These are phyloP conservation scores for Diaperis boleti DNA, from an alignment of 2,888 invertebrate species.

Conservation along the genomic window DNA sequence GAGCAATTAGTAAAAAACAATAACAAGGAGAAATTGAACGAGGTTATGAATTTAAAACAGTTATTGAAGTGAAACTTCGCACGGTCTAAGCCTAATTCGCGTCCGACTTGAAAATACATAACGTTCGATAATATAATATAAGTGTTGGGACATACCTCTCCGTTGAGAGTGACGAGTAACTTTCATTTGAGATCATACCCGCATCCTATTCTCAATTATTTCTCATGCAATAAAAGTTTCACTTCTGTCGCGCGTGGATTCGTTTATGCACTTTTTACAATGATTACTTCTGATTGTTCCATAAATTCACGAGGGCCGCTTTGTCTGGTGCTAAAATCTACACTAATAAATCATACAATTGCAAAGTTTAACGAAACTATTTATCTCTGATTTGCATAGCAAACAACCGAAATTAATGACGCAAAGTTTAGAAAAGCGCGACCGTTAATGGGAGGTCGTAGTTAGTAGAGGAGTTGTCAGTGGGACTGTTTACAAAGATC, in stretches of 20 bases:
- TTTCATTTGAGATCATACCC: no score
- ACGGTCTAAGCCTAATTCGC: no score
- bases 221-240: neutral
- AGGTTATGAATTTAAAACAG: no score
- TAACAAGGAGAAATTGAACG: no score
- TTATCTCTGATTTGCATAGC: conserved; percentile 42
- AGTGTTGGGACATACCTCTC: no score
- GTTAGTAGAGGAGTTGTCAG: conserved; percentile 39
- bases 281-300: conserved; percentile 19
- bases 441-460: conserved; percentile 50
- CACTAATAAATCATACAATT: conserved; percentile 40
- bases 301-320: conserved; percentile 20
- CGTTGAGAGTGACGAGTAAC: no score
- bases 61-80: no score
- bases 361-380: conserved; percentile 42
- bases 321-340: conserved; percentile 29
- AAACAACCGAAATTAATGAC: conserved; percentile 56
- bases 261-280: conserved; percentile 5
- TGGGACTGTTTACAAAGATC: conserved; percentile 48
- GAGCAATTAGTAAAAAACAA: no score
- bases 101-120: no score
- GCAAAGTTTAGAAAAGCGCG: conserved; percentile 53
- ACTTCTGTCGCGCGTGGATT: neutral
- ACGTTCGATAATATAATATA: no score
- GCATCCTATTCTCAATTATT: no score